Evolutionary conservation across 2,888 invertebrate genomes (phyloP), one percentile per base, ranked within the genome.

Genomic region (Eristalinus sepulchralis): DNA sequence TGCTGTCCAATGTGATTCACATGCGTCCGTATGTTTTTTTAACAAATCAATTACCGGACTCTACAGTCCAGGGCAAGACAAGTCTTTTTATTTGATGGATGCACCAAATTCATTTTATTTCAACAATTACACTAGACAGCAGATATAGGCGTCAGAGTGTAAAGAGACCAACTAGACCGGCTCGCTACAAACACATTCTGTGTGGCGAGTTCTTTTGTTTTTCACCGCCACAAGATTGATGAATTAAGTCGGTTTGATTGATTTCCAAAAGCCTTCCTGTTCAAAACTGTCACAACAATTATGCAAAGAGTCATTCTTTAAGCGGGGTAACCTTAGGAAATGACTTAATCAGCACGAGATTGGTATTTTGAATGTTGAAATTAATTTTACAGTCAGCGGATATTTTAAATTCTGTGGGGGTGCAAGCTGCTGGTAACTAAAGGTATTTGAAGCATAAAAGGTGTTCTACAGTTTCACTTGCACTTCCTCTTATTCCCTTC

Each of bases 1-100:
- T 34, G 68, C 34, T 70, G 53, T 67, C 39, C 39, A 20, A 66
- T 59, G 59, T 67, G 67, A 76, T 67, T 77, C 68, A 77, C 62
- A 33, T 39, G 59, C 22, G 27, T 27, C 27, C 27, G 5, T 17
- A 8, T 47, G 13, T 60, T 55, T 68, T 62, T 34, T n/a, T 27
- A 68, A 60, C 55, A 63, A 70, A 77, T 77, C 77, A 70, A 77
- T 77, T 77, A 77, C n/a, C 55, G 13, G 9, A 62, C 53, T 36
- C 68, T 77, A 55, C 55, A 77, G 39, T n/a, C 53, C 2, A 47
- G 34, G 34, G 66, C 47, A 59, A 64, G 59, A 66, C 66, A 80
- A 76, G 57, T n/a, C 76, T 84, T 76, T 80, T 76, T 22, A 76
- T 62, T 84, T 84, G 84, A 84, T 84, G 80, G 84, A 84, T 84